A percentile compares a stretch with the other conserved stretches of the same genome.
phyloP scores from a whole-genome alignment of 2,113 vertebrate genomes.

The human (Homo sapiens) region GRCh38 chr12:115182001-115182500 shows the following conservation, averaged over 20 bases:
- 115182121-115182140: constrained; percentile 47
- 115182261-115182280: constrained; percentile 83
- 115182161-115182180: constrained; percentile 71
- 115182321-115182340: neutral
- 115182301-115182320: constrained; percentile 77
- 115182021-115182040: constrained; percentile 33
- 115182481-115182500: constrained; percentile 74
- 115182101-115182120: constrained; percentile 31
- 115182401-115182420: constrained; percentile 63
- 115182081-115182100: constrained; percentile 24
- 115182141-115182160: neutral
- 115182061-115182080: constrained; percentile 43
- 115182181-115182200: constrained; percentile 79
- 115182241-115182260: constrained; percentile 81
- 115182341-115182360: constrained; percentile 78
- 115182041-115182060: neutral
- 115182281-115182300: constrained; percentile 70
- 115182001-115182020: constrained; percentile 39
- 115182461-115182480: constrained; percentile 64
- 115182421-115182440: constrained; percentile 52
- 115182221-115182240: constrained; percentile 79
- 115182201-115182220: constrained; percentile 78
- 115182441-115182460: constrained; percentile 67
- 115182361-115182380: constrained; percentile 23
- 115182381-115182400: constrained; percentile 46